phyloP scores from a whole-genome alignment of 1,140 invertebrate genomes.

The Monomorium pharaonis region DNA sequence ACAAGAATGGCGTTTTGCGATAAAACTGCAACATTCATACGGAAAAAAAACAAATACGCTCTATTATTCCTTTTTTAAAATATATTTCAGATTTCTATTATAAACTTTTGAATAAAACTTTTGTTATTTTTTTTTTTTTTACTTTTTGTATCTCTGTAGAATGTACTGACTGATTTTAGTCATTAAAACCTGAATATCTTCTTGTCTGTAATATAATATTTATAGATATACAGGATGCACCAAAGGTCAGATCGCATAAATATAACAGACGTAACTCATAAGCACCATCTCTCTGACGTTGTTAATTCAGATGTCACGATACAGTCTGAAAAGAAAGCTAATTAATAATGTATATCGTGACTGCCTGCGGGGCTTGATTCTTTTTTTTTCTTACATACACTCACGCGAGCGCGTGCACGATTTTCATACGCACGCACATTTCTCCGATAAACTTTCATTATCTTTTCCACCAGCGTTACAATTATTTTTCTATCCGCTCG shows the following conservation, averaged over 20 bases:
- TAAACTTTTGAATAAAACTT: background rate
- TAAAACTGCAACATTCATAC: background rate
- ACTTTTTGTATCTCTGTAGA: too few species aligned
- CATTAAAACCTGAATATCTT: too few species aligned
- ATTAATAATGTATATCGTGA: background rate
- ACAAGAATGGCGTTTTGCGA: background rate
- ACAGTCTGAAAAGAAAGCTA: background rate
- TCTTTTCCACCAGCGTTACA: background rate
- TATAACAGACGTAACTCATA: background rate
- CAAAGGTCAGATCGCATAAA: background rate
- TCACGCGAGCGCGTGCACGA: background rate
- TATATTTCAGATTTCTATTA: background rate
- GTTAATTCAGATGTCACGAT: background rate
- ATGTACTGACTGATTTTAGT: too few species aligned
- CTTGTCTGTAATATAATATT: too few species aligned
- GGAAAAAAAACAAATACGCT: too few species aligned
- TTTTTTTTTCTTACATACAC: too few species aligned
- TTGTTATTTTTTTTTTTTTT: background rate
- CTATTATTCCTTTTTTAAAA: background rate
- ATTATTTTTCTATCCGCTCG: background rate
- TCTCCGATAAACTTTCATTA: background rate
- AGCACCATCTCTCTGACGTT: background rate
- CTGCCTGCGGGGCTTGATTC: background rate
- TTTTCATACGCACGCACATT: background rate
- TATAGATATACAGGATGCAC: background rate